Percentiles rank a stretch among this genome's conserved stretches.
phyloP scores from a whole-genome alignment of 2,888 invertebrate genomes.

The Ctenicera cuprea region DNA sequence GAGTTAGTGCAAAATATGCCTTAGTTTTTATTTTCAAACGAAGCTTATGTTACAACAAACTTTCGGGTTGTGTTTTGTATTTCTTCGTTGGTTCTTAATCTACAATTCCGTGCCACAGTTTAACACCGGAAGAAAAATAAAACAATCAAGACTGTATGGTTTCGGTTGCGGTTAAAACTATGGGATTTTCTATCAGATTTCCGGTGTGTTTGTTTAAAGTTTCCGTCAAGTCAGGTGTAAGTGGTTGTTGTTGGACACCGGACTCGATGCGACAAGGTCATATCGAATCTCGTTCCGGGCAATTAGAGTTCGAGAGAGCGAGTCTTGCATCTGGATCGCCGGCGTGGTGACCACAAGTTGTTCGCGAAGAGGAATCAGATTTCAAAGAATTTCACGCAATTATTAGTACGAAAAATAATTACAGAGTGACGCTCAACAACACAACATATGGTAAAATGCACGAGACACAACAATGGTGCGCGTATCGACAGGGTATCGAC shows the following conservation, averaged over 20 bases:
- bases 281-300: constrained; percentile 57
- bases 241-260: constrained; percentile 21
- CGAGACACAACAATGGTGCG: constrained; percentile 53
- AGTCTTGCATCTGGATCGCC: constrained; percentile 53
- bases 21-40: too few species aligned
- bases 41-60: too few species aligned
- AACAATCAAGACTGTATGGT: too few species aligned
- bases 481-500: constrained; percentile 54
- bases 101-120: too few species aligned
- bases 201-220: constrained; percentile 23
- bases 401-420: constrained; percentile 51
- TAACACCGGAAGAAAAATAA: too few species aligned
- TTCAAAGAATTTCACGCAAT: constrained; percentile 52
- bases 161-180: neutral
- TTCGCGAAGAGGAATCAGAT: constrained; percentile 41
- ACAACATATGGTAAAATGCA: constrained; percentile 51
- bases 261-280: constrained; percentile 47
- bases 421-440: constrained; percentile 50
- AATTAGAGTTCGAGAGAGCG: constrained; percentile 58
- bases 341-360: constrained; percentile 39
- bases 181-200: constrained; percentile 5
- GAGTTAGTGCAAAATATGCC: too few species aligned
- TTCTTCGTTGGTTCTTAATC: too few species aligned
- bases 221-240: constrained; percentile 30
- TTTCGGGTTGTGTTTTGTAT: too few species aligned